A percentile compares a stretch with the other conserved stretches of the same genome.
Evolutionary conservation across 2,797 vertebrate species (phyloP).

Genomic region (Cyprinodon diabolis): DNA sequence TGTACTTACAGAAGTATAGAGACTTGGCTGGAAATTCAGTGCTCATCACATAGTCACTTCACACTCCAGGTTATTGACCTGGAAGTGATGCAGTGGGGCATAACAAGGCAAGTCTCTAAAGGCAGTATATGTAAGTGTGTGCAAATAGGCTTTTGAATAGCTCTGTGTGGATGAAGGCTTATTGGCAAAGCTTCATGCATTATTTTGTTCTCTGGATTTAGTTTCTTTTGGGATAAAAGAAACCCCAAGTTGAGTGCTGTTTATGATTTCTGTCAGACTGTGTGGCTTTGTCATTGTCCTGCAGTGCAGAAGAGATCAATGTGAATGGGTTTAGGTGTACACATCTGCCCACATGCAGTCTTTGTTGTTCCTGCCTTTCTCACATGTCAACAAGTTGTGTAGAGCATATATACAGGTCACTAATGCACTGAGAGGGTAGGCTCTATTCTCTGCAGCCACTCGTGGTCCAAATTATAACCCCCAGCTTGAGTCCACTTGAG

Average conservation of each 20-base stretch:
- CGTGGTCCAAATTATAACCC: conserved; percentile 59
- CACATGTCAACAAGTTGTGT: conserved; percentile 66
- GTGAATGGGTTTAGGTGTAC: conserved; percentile 36
- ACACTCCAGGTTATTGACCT: conserved; percentile 68
- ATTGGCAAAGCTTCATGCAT: conserved; percentile 25
- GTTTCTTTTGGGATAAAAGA: conserved; percentile 48
- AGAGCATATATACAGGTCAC: conserved; percentile 72
- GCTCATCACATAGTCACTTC: conserved; percentile 58
- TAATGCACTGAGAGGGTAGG: conserved; percentile 63
- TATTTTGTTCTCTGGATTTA: conserved; percentile 40
- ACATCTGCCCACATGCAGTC: conserved; percentile 49
- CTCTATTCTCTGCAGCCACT: conserved; percentile 61
- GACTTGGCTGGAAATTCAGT: conserved; percentile 41
- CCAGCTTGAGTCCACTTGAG: conserved; percentile 40
- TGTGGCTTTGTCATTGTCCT: conserved; percentile 54
- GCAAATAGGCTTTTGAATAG: conserved; percentile 36
- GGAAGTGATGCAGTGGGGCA: conserved; percentile 64
- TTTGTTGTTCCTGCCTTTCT: conserved; percentile 70
- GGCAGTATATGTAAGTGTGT: conserved; percentile 45
- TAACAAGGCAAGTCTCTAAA: conserved; percentile 48
- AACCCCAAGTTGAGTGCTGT: conserved; percentile 33
- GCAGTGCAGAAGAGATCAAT: conserved; percentile 25
- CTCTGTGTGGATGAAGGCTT: conserved; percentile 35
- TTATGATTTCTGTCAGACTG: conserved; percentile 51
- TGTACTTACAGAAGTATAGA: conserved; percentile 1